These are phyloP conservation scores for Oryzias javanicus DNA, from an alignment of 2,113 vertebrate genomes.

Conservation along the genomic window DNA sequence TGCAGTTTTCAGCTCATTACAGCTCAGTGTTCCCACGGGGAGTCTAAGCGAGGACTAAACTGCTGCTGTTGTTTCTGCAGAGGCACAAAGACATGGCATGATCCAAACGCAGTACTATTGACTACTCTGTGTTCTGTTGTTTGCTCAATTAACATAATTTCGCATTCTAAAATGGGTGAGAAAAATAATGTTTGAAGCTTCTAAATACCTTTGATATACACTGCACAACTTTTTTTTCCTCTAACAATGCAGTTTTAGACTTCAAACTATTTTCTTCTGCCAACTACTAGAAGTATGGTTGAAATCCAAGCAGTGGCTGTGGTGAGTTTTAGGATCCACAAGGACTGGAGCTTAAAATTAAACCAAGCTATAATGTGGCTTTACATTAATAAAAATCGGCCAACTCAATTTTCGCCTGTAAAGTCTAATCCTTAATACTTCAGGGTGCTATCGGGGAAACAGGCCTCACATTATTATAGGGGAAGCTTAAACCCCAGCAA, in stretches of 20 bases:
- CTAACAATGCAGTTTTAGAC: slow-evolving; percentile 45
- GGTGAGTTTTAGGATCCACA: slow-evolving; percentile 57
- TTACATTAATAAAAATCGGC: slow-evolving; percentile 59
- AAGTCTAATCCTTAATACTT: slow-evolving; percentile 53
- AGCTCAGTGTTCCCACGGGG: slow-evolving; percentile 47
- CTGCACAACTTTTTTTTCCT: slow-evolving; percentile 5
- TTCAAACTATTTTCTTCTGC: slow-evolving; percentile 25
- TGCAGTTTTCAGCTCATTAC: slow-evolving; percentile 58
- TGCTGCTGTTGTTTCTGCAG: slow-evolving; percentile 47
- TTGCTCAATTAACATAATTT: not conserved
- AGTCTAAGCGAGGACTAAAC: slow-evolving; percentile 38
- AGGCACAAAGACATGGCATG: slow-evolving; percentile 31
- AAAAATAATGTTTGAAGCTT: slow-evolving; percentile 17
- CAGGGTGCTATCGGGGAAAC: slow-evolving; percentile 34
- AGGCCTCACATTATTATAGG: slow-evolving; percentile 56
- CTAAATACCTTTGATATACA: not conserved
- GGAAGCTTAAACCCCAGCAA: slow-evolving; percentile 49
- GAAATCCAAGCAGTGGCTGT: slow-evolving; percentile 57
- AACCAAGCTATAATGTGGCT: slow-evolving; percentile 55
- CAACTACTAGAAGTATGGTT: slow-evolving; percentile 42
- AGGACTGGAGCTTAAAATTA: slow-evolving; percentile 56
- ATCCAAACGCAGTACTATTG: not conserved
- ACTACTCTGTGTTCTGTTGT: not conserved
- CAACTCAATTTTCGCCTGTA: slow-evolving; percentile 52
- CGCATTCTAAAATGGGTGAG: not conserved